Percentiles rank a stretch among this genome's conserved stretches.
These are phyloP conservation scores for Nibea coibor DNA, from an alignment of 2,113 vertebrate genomes.

Conservation along the genomic window DNA sequence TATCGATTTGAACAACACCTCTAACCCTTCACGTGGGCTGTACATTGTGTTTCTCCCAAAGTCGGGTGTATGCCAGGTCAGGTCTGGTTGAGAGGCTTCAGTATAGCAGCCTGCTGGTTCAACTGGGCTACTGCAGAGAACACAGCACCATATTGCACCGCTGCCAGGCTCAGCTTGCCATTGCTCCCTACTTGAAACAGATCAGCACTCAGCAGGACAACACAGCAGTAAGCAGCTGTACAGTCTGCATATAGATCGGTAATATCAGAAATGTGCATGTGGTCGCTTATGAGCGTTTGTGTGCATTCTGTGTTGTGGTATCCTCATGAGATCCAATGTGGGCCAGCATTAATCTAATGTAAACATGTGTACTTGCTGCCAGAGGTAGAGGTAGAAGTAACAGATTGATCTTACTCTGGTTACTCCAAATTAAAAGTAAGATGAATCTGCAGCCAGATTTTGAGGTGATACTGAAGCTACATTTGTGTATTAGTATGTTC, in stretches of 20 bases:
- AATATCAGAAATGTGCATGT: not conserved
- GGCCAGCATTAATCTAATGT: not conserved
- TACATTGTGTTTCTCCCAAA: not conserved
- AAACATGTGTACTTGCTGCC: not conserved
- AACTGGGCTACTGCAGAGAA: slow-evolving; percentile 14
- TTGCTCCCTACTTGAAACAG: slow-evolving; percentile 12
- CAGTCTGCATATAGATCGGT: not conserved
- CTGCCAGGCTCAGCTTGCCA: slow-evolving; percentile 24
- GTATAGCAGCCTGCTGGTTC: slow-evolving; percentile 30
- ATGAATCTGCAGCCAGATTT: too few species aligned
- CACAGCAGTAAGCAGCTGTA: slow-evolving; percentile 5
- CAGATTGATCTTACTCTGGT: too few species aligned
- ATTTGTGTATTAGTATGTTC: too few species aligned
- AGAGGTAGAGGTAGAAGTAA: too few species aligned
- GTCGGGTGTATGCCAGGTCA: slow-evolving; percentile 4
- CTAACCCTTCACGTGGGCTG: not conserved
- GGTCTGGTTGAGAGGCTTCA: slow-evolving; percentile 21
- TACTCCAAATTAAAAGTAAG: too few species aligned
- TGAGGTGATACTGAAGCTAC: too few species aligned
- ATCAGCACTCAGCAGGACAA: slow-evolving; percentile 6
- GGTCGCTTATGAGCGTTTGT: not conserved
- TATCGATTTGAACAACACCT: not conserved
- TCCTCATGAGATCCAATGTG: not conserved
- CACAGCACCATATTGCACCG: not conserved
- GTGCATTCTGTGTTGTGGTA: not conserved